A percentile compares a stretch with the other conserved stretches of the same genome.
These are phyloP conservation scores for Enteromius paludinosus DNA, from an alignment of 2,797 vertebrate genomes.

Conservation along the genomic window DNA sequence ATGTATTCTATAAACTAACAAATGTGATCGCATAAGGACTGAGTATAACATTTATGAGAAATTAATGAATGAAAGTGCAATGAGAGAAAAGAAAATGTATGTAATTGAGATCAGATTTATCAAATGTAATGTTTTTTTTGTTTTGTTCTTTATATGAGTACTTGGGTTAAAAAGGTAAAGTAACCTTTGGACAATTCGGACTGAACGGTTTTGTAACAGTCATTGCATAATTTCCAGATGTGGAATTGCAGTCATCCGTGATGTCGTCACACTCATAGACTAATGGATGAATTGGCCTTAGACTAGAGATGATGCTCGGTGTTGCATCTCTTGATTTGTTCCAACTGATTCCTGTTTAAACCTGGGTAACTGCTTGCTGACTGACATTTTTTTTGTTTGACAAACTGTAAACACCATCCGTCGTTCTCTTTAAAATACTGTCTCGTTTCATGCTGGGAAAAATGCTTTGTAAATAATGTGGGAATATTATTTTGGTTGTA, in stretches of 20 bases:
- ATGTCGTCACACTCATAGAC: neutral
- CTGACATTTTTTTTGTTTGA: conserved; percentile 8
- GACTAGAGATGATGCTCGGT: conserved; percentile 5
- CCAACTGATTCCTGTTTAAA: conserved; percentile 5
- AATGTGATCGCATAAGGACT: neutral
- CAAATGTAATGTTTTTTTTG: neutral
- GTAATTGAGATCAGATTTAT: neutral
- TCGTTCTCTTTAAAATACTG: conserved; percentile 15
- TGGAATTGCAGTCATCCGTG: conserved; percentile 7
- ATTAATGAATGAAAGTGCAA: neutral
- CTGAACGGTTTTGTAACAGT: neutral
- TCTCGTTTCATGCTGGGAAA: conserved; percentile 25
- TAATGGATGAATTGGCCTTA: conserved; percentile 16
- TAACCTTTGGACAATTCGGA: neutral
- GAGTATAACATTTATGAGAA: neutral
- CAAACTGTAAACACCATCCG: conserved; percentile 1
- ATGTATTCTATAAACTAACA: neutral
- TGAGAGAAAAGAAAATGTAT: neutral
- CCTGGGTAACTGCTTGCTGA: neutral
- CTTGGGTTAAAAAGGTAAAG: conserved; percentile 13
- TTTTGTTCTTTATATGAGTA: neutral
- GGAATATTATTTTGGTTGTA: conserved; percentile 32
- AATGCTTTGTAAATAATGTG: conserved; percentile 38
- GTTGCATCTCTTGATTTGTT: conserved; percentile 30
- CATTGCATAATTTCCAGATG: conserved; percentile 27